Evolutionary conservation across 2,113 vertebrate species (phyloP).

Genomic region (Gambusia holbrooki): DNA sequence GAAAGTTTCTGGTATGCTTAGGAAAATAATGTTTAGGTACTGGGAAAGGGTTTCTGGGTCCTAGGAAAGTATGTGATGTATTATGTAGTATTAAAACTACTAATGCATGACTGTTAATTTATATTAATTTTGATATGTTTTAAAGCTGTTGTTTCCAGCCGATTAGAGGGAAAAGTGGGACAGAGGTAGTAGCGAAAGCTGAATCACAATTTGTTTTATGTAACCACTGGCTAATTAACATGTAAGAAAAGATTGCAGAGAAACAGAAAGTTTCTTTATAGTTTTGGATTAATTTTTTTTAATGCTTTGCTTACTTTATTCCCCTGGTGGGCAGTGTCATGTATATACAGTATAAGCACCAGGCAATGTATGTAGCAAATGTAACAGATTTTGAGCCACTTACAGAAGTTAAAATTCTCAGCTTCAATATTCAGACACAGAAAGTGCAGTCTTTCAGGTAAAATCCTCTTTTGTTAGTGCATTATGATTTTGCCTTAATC

Average conservation of each 20-base stretch:
- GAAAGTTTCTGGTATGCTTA: background rate
- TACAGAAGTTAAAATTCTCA: conserved; percentile 61
- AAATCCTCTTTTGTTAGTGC: conserved; percentile 69
- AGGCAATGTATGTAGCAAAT: conserved; percentile 77
- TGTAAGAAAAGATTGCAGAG: background rate
- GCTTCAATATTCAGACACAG: conserved; percentile 56
- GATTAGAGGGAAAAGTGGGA: background rate
- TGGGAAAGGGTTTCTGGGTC: background rate
- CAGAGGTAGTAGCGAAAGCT: background rate
- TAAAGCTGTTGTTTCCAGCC: conserved; percentile 1
- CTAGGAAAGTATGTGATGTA: background rate
- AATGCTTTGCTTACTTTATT: conserved; percentile 59
- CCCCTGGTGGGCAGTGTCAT: conserved; percentile 65
- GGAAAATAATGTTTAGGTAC: background rate
- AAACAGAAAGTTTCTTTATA: conserved; percentile 26
- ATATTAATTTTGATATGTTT: background rate
- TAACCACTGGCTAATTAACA: conserved; percentile 33
- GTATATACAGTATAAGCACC: conserved; percentile 63
- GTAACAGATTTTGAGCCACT: conserved; percentile 65
- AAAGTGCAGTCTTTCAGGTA: conserved; percentile 49
- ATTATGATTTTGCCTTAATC: conserved; percentile 77
- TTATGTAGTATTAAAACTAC: background rate
- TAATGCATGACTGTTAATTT: conserved; percentile 10
- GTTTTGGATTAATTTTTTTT: conserved; percentile 47
- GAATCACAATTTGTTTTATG: conserved; percentile 45